Percentiles rank a stretch among this genome's conserved stretches.
Conservation (phyloP, 2,113 vertebrate species). For the Podocnemis expansa region DNA sequence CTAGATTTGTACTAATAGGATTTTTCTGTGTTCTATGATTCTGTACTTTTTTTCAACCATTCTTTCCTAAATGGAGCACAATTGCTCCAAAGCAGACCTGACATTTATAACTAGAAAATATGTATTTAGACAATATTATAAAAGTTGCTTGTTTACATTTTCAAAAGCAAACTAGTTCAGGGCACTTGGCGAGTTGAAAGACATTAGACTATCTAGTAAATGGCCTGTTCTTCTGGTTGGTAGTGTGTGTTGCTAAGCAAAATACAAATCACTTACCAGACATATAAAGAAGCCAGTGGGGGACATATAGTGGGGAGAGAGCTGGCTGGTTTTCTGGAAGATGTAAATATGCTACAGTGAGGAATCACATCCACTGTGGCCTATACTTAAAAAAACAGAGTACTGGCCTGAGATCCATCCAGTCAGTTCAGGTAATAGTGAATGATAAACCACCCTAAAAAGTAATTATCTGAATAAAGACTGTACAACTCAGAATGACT, state of each 20-base stretch:
- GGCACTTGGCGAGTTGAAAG: not conserved
- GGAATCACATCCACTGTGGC: not conserved
- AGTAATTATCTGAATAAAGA: not conserved
- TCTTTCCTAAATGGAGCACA: not conserved
- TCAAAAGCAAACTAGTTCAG: not conserved
- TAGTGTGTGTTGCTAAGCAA: not conserved
- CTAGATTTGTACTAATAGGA: not conserved
- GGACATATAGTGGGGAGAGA: not conserved
- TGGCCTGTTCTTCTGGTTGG: not conserved
- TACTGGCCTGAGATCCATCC: not conserved
- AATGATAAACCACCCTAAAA: not conserved
- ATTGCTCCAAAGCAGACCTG: not conserved
- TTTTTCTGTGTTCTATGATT: not conserved
- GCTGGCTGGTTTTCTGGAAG: not conserved
- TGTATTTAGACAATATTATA: not conserved
- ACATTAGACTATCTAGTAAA: not conserved
- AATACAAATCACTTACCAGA: not conserved
- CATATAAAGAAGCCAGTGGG: fast-evolving
- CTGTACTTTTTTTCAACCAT: not conserved
- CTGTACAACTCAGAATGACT: not conserved
- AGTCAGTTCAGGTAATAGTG: not conserved
- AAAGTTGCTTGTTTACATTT: not conserved
- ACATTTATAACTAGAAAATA: not conserved
- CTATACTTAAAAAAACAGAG: not conserved
- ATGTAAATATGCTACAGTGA: not conserved